These are phyloP conservation scores for Thymelicus acteon DNA, from an alignment of 2,888 invertebrate species.

Conservation along the genomic window DNA sequence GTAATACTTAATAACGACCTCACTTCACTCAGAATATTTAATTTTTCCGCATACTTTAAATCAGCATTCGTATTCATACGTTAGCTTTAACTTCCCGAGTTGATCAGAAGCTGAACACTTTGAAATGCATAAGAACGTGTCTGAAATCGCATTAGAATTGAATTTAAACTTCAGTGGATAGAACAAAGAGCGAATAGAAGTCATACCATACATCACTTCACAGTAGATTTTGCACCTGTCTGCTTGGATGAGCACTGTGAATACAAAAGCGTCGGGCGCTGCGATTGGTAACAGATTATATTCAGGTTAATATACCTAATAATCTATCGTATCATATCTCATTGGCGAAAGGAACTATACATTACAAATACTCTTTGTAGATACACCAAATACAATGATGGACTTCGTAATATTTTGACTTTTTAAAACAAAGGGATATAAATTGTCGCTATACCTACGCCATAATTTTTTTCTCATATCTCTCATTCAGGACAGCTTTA, in stretches of 20 bases:
- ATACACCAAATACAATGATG: too few species aligned
- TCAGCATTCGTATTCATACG: not conserved
- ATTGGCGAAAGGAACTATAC: not conserved
- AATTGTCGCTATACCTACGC: too few species aligned
- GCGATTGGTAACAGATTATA: slow-evolving; percentile 2
- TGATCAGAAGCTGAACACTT: slow-evolving; percentile 4
- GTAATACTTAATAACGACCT: too few species aligned
- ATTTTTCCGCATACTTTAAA: not conserved
- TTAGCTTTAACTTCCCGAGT: not conserved
- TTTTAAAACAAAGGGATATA: too few species aligned
- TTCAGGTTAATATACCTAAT: too few species aligned
- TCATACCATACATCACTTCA: slow-evolving; percentile 30
- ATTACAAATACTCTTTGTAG: too few species aligned
- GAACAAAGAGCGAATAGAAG: slow-evolving; percentile 19
- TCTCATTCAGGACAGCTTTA: too few species aligned
- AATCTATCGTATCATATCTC: too few species aligned
- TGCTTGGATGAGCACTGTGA: slow-evolving; percentile 4
- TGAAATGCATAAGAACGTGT: slow-evolving; percentile 15
- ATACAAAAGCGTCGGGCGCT: slow-evolving; percentile 14
- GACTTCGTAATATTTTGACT: too few species aligned
- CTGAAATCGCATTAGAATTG: slow-evolving; percentile 20
- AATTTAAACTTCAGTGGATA: slow-evolving; percentile 25
- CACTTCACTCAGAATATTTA: not conserved
- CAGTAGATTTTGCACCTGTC: slow-evolving; percentile 20
- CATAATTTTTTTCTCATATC: too few species aligned